Conservation (phyloP, 2,888 invertebrate genomes). For the Oasisia sp. region DNA sequence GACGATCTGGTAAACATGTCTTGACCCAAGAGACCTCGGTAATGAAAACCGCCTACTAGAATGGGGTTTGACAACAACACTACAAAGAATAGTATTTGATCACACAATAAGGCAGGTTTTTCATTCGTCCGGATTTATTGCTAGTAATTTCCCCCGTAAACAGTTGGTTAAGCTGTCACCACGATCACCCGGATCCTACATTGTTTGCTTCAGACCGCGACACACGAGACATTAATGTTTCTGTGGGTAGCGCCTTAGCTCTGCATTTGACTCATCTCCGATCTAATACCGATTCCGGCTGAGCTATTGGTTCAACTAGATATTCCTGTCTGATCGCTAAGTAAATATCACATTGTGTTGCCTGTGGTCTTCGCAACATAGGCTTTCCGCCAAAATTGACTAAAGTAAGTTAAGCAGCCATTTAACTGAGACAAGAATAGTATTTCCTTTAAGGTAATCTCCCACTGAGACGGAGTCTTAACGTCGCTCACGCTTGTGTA, state of each 20-base stretch:
- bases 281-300: neutral
- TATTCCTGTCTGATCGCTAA: neutral
- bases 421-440: too few relatives aligned
- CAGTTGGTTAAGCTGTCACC: neutral
- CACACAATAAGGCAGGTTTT: neutral
- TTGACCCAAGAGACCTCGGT: too few relatives aligned
- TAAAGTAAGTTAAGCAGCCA: too few relatives aligned
- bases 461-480: neutral
- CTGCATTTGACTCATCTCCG: neutral
- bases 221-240: neutral
- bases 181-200: neutral
- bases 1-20: neutral
- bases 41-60: too few relatives aligned
- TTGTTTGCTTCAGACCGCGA: neutral
- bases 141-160: neutral
- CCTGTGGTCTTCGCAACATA: too few relatives aligned
- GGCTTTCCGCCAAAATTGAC: too few relatives aligned
- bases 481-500: neutral
- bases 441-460: too few relatives aligned
- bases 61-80: too few relatives aligned
- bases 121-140: neutral
- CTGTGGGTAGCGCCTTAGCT: neutral
- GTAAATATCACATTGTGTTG: too few relatives aligned
- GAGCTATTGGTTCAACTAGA: neutral
- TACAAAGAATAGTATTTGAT: neutral